A percentile compares a stretch with the other conserved stretches of the same genome.
phyloP scores from a whole-genome alignment of 2,888 invertebrate species.

The Lasioglossum marginatum region DNA sequence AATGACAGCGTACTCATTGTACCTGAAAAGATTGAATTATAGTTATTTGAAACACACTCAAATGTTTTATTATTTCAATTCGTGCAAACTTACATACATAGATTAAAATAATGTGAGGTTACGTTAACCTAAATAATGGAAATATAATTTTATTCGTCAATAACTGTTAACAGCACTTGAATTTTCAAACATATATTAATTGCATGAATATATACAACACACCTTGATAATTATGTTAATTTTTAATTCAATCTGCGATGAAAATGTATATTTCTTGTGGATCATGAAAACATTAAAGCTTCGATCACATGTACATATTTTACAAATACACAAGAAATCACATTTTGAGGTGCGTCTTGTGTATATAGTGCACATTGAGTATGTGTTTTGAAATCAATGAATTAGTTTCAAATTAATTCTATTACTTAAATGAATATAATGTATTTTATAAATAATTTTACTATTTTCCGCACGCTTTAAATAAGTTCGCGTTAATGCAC shows the following conservation, averaged over 20 bases:
- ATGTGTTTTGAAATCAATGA: neutral
- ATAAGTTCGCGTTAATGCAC: conserved; percentile 31
- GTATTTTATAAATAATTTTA: conserved; percentile 26
- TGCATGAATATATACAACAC: neutral
- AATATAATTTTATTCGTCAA: conserved; percentile 7
- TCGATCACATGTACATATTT: conserved; percentile 23
- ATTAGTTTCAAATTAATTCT: conserved; percentile 7
- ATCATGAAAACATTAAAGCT: conserved; percentile 22
- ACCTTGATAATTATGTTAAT: neutral
- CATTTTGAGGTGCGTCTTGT: conserved; percentile 5
- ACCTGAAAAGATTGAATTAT: conserved; percentile 47
- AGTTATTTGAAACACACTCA: neutral
- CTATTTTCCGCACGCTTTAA: conserved; percentile 20
- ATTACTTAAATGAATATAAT: conserved; percentile 29
- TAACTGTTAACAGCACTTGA: neutral
- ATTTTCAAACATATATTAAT: neutral
- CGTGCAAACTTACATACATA: too few species aligned
- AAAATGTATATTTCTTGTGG: neutral
- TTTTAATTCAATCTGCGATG: neutral
- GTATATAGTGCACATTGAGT: neutral
- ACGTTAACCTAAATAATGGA: neutral
- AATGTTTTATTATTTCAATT: neutral
- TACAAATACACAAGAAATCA: neutral
- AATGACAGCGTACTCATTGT: conserved; percentile 51
- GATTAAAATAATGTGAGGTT: conserved; percentile 2